These are phyloP conservation scores for Antrozous pallidus DNA, from an alignment of 2,797 vertebrate species.

Conservation along the genomic window DNA sequence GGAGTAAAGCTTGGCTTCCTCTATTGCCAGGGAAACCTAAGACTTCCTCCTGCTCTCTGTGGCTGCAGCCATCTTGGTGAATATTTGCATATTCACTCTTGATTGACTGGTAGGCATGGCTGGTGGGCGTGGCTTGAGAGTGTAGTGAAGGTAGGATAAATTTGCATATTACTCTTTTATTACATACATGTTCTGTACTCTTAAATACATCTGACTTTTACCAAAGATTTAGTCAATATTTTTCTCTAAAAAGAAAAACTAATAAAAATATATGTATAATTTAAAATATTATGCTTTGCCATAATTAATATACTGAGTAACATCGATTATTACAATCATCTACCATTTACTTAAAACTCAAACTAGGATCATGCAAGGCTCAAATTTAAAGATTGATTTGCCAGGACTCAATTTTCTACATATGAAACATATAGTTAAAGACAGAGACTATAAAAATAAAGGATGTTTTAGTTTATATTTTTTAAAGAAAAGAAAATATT, in stretches of 20 bases:
- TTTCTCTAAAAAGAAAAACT: constrained; percentile 37
- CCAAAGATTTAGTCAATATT: constrained; percentile 36
- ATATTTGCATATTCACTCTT: too few species aligned
- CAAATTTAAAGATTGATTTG: background rate
- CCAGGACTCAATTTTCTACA: background rate
- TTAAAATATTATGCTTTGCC: background rate
- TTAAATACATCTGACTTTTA: constrained; percentile 25
- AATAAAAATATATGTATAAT: background rate
- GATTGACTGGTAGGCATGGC: too few species aligned
- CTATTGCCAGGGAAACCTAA: too few species aligned
- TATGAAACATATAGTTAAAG: constrained; percentile 6
- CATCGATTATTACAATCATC: background rate
- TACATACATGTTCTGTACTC: constrained; percentile 28
- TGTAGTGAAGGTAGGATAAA: too few species aligned
- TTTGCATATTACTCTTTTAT: too few species aligned
- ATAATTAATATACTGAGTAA: background rate
- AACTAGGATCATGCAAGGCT: background rate
- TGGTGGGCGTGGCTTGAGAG: too few species aligned
- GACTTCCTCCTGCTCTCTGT: too few species aligned
- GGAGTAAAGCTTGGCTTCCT: too few species aligned
- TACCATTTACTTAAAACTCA: background rate
- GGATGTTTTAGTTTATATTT: background rate
- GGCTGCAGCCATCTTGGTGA: too few species aligned
- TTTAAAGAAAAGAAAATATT: background rate
- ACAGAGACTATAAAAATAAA: constrained; percentile 27